Base-by-base conservation (phyloP, 2,888 invertebrate genomes). In the Glaucopsyche alexis region DNA sequence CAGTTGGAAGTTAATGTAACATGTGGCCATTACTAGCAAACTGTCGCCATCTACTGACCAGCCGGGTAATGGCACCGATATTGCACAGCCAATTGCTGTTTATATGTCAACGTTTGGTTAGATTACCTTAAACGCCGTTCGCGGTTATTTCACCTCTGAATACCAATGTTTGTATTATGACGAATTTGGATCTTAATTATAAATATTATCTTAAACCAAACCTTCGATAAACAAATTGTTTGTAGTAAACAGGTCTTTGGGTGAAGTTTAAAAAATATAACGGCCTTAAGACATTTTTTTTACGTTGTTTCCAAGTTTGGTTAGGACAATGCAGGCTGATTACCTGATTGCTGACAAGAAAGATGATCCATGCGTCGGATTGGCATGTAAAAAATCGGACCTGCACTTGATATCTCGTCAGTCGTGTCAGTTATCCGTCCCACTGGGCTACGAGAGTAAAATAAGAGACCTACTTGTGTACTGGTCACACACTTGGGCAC, bases 1-100 rank as follows among this genome's bases (percentile, higher is more conserved):
- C 49, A 45, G 45, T 69, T 69, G 16, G 69, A 69, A 69, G 69
- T 49, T 69, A 69, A 69, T 69, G 69, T 49, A 49, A 69, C 69
- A 47, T 69, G 45, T 69, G 69, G 13, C 19, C 69, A 49, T 49
- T 49, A 69, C 49, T 19, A 42, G 19, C 49, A 45, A 67, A 67
- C 42, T 67, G 45, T 42, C 67, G 19, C 67, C 42, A 67, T 29
- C 49, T 7, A 29, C 0, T 29, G 19, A 14, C 69, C 47, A 13
- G 5, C 11, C 19, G 47, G 13, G 69, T 69, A 47, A 69, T 49
- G 69, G 47, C 45, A 47, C 19, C 16, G 67, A 19, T 49, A 69
- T 69, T 49, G 69, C 45, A n/a, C 45, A 7, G 4, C 11, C 16
- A 67, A 67, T 19, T 45, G 42, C 16, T 67, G 67, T 67, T 47